phyloP scores from a whole-genome alignment of 2,797 vertebrate genomes.

The Rousettus madagascariensis region DNA sequence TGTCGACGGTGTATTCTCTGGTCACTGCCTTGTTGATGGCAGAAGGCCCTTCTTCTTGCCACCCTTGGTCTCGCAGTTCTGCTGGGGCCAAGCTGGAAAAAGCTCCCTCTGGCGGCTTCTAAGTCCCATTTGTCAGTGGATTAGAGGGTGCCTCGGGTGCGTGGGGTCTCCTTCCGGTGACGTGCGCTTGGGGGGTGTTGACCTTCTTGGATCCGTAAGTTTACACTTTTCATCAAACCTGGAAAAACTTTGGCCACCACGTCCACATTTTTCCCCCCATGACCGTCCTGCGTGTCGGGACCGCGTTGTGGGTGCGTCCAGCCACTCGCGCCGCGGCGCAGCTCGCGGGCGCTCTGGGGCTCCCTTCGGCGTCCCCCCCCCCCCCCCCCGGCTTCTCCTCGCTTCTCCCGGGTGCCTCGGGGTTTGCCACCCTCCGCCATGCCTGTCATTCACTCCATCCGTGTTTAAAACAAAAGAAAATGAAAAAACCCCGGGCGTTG shows the following conservation, averaged over 20 bases:
- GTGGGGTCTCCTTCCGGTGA: too few relatives aligned
- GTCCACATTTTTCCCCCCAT: not conserved
- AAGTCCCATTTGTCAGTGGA: not conserved
- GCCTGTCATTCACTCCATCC: not conserved
- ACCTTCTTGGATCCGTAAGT: not conserved
- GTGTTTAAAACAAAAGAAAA: not conserved
- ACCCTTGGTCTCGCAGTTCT: too few relatives aligned
- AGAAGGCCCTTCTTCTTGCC: too few relatives aligned
- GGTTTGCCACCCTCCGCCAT: not conserved
- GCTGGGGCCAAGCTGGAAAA: too few relatives aligned
- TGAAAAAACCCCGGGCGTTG: not conserved
- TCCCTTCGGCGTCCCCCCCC: not conserved
- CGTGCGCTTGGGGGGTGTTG: not conserved
- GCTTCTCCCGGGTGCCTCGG: not conserved
- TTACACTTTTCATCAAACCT: not conserved
- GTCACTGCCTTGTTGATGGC: too few relatives aligned
- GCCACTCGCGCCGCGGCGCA: not conserved
- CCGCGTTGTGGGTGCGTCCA: accelerated
- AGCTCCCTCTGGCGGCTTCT: not conserved
- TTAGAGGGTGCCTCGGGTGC: not conserved
- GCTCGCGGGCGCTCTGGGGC: not conserved
- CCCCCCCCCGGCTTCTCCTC: not conserved
- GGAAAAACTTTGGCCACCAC: not conserved
- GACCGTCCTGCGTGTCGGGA: not conserved
- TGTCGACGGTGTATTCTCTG: too few relatives aligned